Base-by-base conservation (phyloP, 2,113 vertebrate genomes). In the Lepus americanus region DNA sequence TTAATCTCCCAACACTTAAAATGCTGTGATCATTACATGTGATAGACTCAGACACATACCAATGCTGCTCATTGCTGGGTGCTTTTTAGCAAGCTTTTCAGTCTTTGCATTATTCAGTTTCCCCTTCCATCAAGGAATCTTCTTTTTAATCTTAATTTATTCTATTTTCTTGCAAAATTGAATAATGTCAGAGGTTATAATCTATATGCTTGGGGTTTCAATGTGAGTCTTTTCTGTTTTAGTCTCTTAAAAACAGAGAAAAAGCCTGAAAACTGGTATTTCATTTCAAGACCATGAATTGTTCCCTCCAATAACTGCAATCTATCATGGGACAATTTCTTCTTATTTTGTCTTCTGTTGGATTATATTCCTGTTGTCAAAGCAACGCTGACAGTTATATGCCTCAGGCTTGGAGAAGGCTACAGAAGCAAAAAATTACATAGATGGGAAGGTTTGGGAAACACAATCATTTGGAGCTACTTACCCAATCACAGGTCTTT, bases 1-100 rank as follows among this genome's bases (percentile, higher is more conserved):
- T 77, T 80, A 94, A 94, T 76, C 3, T 17, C 16, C 11, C 5
- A 77, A 79, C 55, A 27, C 64, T 36, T 76, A 81, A 96, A 89
- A 79, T 51, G 13, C 44, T 89, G 66, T 94, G 81, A 80, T 94
- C 20, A 81, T 76, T 23, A 70, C 29, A 70, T 4, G 0, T 53
- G 85, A 66, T 44, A 80, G 17, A 76, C 70, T 89, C 49, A 83
- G 13, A 86, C 69, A 64, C 49, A 44, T 11, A 44, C 16, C 23
- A 83, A 39, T 16, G 25, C 20, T 53, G 14, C 16, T 85, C 51
- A 59, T 63, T 6, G 9, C 27, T 86, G 12, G 87, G 63, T 36
- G 9, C 44, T 44, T 44, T 44, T 70, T 63, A 84, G 72, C 19
- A 85, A 86, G 17, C 1, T 90, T 96, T 81, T 67, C 69, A 92